A percentile compares a stretch with the other conserved stretches of the same genome.
Conservation (phyloP, 2,888 invertebrate species). For the Drosophila picticornis region DNA sequence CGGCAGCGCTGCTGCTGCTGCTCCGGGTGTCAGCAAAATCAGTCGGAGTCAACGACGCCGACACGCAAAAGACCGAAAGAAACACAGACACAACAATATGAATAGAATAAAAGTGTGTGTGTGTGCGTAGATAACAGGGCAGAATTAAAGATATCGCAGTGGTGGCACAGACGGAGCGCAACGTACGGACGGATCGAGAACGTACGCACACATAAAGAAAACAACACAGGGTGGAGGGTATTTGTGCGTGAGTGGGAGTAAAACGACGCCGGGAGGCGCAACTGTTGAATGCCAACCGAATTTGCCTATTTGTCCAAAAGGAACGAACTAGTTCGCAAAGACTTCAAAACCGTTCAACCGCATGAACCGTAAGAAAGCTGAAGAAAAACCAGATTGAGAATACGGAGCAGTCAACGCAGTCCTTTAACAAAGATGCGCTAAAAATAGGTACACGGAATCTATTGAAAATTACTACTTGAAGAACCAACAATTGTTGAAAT, state of each 20-base stretch:
- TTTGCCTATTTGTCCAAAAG: background rate
- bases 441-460: background rate
- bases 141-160: conserved; percentile 61
- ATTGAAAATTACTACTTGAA: background rate
- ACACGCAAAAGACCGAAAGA: conserved; percentile 59
- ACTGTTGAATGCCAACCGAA: conserved; percentile 28
- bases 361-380: background rate
- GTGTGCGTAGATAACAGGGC: conserved; percentile 57
- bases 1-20: conserved; percentile 17
- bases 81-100: conserved; percentile 38
- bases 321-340: background rate
- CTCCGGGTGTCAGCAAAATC: conserved; percentile 38
- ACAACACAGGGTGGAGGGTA: background rate
- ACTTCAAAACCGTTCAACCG: background rate
- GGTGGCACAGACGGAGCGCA: conserved; percentile 41
- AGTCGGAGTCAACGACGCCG: conserved; percentile 57
- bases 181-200: conserved; percentile 11
- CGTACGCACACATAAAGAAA: conserved; percentile 2
- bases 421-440: background rate
- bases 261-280: conserved; percentile 15
- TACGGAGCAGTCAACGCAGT: background rate
- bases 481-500: background rate
- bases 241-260: background rate
- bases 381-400: background rate
- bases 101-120: conserved; percentile 19